A percentile compares a stretch with the other conserved stretches of the same genome.
phyloP scores from a whole-genome alignment of 2,888 invertebrate species.

The Prenolepis imparis region DNA sequence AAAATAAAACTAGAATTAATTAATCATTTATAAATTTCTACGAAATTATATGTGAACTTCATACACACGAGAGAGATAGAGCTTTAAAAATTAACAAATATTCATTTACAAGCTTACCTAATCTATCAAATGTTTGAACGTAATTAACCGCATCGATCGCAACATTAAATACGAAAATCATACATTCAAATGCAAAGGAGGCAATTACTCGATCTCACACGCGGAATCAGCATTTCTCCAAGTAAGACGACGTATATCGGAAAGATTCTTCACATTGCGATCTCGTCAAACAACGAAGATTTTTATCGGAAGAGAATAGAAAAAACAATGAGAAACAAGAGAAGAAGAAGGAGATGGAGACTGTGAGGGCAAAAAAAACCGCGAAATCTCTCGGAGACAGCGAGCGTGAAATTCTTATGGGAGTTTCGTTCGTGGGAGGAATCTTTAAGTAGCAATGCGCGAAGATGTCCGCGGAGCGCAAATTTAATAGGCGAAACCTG shows the following conservation, averaged over 20 bases:
- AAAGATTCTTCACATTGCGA: slow-evolving; percentile 9
- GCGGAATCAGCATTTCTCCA: background rate
- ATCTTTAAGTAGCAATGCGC: slow-evolving; percentile 53
- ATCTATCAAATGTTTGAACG: background rate
- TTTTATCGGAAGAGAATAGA: slow-evolving; percentile 8
- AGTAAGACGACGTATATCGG: background rate
- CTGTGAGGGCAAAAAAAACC: slow-evolving; percentile 6
- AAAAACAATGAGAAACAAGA: background rate
- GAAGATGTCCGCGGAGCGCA: slow-evolving; percentile 39
- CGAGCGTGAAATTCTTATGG: slow-evolving; percentile 62
- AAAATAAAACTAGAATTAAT: background rate
- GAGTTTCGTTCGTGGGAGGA: slow-evolving; percentile 57
- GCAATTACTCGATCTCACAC: background rate
- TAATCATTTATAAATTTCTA: background rate
- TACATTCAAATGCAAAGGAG: background rate
- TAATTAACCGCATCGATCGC: slow-evolving; percentile 20
- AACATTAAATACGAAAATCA: slow-evolving; percentile 2
- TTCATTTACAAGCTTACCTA: background rate
- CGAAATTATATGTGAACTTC: background rate
- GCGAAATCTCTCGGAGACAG: slow-evolving; percentile 45
- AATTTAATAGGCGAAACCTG: slow-evolving; percentile 65
- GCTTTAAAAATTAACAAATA: background rate
- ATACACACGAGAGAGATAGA: background rate
- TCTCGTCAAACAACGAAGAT: slow-evolving; percentile 38
- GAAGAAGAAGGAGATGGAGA: background rate